These are phyloP conservation scores for Scotopteryx bipunctaria DNA, from an alignment of 2,888 invertebrate species.

Conservation along the genomic window DNA sequence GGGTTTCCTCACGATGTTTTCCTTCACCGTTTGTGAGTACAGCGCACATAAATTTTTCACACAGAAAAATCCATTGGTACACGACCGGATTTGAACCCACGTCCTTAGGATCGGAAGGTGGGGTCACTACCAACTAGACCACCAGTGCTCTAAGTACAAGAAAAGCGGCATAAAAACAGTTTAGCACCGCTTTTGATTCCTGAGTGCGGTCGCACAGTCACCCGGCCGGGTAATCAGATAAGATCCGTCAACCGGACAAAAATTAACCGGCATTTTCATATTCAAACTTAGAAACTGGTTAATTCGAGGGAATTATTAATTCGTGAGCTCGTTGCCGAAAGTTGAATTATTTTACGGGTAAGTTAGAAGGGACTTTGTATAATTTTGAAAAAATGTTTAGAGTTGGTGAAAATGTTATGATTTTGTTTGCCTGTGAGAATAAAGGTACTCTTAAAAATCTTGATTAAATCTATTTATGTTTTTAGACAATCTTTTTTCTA, in stretches of 20 bases:
- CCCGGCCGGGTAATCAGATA: slow-evolving; percentile 63
- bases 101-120: no score
- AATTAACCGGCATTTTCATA: slow-evolving; percentile 59
- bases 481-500: no score
- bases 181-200: no score
- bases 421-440: neutral
- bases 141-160: no score
- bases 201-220: slow-evolving; percentile 30
- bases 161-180: no score
- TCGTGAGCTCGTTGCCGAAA: slow-evolving; percentile 32
- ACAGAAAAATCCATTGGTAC: no score
- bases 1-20: no score
- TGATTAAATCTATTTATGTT: no score
- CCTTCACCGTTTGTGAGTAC: no score
- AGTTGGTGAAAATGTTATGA: neutral
- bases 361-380: slow-evolving; percentile 2
- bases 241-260: slow-evolving; percentile 62
- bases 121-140: no score
- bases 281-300: slow-evolving; percentile 49
- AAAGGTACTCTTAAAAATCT: neutral
- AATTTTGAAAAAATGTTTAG: slow-evolving; percentile 14
- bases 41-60: no score
- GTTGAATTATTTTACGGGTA: slow-evolving; percentile 23
- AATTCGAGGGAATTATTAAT: slow-evolving; percentile 40
- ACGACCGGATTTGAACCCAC: no score